Conservation (phyloP, 2,113 vertebrate genomes). For the Aepyceros melampus region DNA sequence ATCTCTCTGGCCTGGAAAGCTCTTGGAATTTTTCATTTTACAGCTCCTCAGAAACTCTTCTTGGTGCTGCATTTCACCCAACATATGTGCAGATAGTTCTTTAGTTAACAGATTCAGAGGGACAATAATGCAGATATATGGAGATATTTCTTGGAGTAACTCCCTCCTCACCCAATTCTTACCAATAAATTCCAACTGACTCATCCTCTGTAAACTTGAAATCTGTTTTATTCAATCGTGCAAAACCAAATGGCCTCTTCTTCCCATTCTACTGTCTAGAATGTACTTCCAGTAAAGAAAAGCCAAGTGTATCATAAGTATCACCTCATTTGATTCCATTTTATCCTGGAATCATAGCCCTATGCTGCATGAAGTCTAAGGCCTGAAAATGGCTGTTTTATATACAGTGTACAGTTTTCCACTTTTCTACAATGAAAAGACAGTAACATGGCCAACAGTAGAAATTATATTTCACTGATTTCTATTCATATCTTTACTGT, state of each 20-base stretch:
- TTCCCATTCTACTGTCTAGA: neutral
- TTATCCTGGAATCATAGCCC: neutral
- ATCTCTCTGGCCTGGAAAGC: neutral
- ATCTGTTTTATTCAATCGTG: neutral
- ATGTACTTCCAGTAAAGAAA: neutral
- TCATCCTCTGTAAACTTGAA: neutral
- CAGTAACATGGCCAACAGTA: neutral
- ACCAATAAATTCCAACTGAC: neutral
- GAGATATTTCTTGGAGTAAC: neutral
- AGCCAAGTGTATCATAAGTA: neutral
- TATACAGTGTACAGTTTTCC: neutral
- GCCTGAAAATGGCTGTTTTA: neutral
- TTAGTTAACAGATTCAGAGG: neutral
- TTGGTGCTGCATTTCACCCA: neutral
- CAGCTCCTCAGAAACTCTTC: neutral
- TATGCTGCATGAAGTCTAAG: neutral
- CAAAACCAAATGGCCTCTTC: neutral
- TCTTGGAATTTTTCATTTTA: neutral
- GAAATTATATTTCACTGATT: neutral
- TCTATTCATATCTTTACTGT: neutral
- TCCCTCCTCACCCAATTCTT: neutral
- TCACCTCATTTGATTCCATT: neutral
- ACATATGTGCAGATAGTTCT: neutral
- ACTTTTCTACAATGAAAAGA: neutral
- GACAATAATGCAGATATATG: neutral